Conservation (phyloP, 2,888 invertebrate species). For the Melanargia galathea region DNA sequence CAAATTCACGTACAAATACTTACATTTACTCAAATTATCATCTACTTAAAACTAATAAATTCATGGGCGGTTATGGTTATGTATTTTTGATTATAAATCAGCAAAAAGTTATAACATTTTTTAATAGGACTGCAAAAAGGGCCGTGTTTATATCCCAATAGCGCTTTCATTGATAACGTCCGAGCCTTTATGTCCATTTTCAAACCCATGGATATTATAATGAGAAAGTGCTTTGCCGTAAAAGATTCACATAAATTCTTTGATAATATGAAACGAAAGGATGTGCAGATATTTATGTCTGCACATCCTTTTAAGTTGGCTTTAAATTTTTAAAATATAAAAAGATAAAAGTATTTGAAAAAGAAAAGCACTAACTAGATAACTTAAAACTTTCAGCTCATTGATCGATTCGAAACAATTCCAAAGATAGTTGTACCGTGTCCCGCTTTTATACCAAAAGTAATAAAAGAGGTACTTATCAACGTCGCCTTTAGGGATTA, state of each 20-base stretch:
- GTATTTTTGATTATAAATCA: not conserved
- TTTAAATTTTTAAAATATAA: not conserved
- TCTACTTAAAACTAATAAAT: not conserved
- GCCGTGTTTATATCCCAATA: slow-evolving; percentile 33
- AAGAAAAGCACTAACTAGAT: no score
- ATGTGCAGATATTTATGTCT: not conserved
- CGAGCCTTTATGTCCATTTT: slow-evolving; percentile 32
- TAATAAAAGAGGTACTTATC: slow-evolving; percentile 3
- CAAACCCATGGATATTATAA: slow-evolving; percentile 33
- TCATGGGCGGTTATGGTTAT: not conserved
- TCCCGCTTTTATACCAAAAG: not conserved
- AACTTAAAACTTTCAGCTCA: not conserved
- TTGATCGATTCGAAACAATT: not conserved
- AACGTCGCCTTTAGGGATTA: slow-evolving; percentile 1
- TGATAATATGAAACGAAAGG: slow-evolving; percentile 15
- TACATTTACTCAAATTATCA: not conserved
- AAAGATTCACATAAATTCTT: slow-evolving; percentile 23
- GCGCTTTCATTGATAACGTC: slow-evolving; percentile 34
- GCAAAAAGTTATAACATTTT: slow-evolving; percentile 19
- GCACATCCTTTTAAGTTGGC: no score
- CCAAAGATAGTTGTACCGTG: not conserved
- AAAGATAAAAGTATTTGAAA: not conserved
- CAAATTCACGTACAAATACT: no score
- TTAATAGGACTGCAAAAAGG: slow-evolving; percentile 32
- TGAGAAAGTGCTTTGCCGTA: slow-evolving; percentile 25